Evolutionary conservation across 2,797 vertebrate genomes (phyloP).

Genomic region (Acestrorhynchus altus): DNA sequence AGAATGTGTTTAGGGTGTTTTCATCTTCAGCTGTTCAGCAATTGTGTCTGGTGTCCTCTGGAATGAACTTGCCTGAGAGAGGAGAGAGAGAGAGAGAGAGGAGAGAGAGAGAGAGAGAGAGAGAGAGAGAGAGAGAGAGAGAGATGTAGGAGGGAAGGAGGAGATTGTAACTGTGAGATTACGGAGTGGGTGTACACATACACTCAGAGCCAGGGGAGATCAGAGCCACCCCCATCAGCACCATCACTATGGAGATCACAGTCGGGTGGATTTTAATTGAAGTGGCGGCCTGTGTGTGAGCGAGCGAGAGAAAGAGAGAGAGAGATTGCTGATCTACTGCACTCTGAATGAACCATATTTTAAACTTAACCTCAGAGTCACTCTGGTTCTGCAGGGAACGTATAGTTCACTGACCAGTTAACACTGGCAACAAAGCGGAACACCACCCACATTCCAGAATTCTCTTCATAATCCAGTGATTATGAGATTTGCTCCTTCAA

Average conservation of each 20-base stretch:
- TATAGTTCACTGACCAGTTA: too few species aligned
- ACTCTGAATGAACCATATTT: slow-evolving; percentile 27
- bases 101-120: neutral
- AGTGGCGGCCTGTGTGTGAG: neutral
- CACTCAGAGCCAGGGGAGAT: neutral
- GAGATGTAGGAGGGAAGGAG: neutral
- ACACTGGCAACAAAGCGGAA: too few species aligned
- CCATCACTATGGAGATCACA: neutral
- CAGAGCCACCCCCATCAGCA: neutral
- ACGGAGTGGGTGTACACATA: neutral
- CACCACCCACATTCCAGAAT: too few species aligned
- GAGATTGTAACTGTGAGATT: neutral
- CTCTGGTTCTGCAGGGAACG: too few species aligned
- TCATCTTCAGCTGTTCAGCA: slow-evolving; percentile 46
- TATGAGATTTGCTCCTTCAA: too few species aligned
- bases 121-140: neutral
- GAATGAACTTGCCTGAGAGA: slow-evolving; percentile 65
- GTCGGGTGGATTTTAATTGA: slow-evolving; percentile 9
- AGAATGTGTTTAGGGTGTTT: neutral
- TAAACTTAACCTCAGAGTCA: too few species aligned
- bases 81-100: neutral
- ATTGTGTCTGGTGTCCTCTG: slow-evolving; percentile 64
- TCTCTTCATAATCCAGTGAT: too few species aligned
- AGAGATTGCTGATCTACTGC: neutral
- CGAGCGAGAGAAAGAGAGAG: neutral